Evolutionary conservation across 1,140 invertebrate genomes (phyloP).

Genomic region (Cotesia glomerata): DNA sequence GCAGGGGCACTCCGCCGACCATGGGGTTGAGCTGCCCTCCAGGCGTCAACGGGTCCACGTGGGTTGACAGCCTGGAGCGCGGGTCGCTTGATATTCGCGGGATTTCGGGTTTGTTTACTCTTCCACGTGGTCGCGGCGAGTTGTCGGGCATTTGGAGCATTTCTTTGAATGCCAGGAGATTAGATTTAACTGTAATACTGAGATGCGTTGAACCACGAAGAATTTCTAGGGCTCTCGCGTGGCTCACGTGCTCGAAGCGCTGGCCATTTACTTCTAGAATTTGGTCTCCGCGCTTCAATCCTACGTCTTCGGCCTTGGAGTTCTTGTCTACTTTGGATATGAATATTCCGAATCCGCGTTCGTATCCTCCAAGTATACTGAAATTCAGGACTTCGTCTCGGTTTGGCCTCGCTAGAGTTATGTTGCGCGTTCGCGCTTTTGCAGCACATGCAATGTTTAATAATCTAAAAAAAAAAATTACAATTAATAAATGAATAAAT

Average conservation of each 20-base stretch:
- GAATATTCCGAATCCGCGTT: conserved; percentile 91
- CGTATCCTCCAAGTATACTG: conserved; percentile 91
- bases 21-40: conserved; percentile 55
- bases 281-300: conserved; percentile 96
- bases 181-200: conserved; percentile 96
- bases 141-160: conserved; percentile 87
- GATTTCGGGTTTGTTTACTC: conserved; percentile 67
- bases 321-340: conserved; percentile 91
- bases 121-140: conserved; percentile 73
- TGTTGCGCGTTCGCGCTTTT: conserved; percentile 89
- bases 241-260: conserved; percentile 90
- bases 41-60: conserved; percentile 59
- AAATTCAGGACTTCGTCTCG: conserved; percentile 93
- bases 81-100: conserved; percentile 71
- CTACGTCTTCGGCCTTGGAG: conserved; percentile 95
- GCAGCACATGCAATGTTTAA: conserved; percentile 96
- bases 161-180: conserved; percentile 85
- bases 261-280: conserved; percentile 97
- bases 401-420: conserved; percentile 88
- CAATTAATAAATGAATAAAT: too few relatives aligned
- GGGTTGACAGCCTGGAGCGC: conserved; percentile 69
- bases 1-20: conserved; percentile 52
- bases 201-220: conserved; percentile 93
- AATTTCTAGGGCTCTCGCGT: conserved; percentile 89
- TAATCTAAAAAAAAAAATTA: conserved; percentile 67